These are phyloP conservation scores for Melanitta fusca DNA, from an alignment of 2,797 vertebrate genomes.

Conservation along the genomic window DNA sequence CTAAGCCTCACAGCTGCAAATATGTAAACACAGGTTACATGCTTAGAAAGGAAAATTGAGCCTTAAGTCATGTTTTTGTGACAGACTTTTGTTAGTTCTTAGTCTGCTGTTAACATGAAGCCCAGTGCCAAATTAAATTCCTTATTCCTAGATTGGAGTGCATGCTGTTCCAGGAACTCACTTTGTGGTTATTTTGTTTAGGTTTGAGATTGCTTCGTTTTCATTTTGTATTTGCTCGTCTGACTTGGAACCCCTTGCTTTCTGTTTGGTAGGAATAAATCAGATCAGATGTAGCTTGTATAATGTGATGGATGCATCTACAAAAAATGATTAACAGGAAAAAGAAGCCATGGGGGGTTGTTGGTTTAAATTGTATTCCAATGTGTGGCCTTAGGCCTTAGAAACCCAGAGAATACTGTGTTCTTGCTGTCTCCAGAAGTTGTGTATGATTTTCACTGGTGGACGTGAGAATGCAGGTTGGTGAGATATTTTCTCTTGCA, in stretches of 20 bases:
- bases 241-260: not conserved
- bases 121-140: not conserved
- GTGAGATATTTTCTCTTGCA: not conserved
- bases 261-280: not conserved
- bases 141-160: not conserved
- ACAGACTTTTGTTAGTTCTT: not conserved
- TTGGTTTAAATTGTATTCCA: not conserved
- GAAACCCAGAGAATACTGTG: not conserved
- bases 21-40: slow-evolving; percentile 52
- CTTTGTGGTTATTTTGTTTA: not conserved
- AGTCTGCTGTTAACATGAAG: not conserved
- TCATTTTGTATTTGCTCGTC: not conserved
- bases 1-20: slow-evolving; percentile 38
- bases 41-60: slow-evolving; percentile 36
- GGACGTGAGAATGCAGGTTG: not conserved
- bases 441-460: not conserved
- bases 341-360: not conserved
- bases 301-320: not conserved
- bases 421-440: not conserved
- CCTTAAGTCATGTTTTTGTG: not conserved
- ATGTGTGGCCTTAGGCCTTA: not conserved
- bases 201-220: not conserved
- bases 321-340: not conserved
- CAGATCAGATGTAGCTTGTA: not conserved
- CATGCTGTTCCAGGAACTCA: not conserved